Base-by-base conservation (phyloP, 2,797 vertebrate species). In the Brachyalestes nurse region DNA sequence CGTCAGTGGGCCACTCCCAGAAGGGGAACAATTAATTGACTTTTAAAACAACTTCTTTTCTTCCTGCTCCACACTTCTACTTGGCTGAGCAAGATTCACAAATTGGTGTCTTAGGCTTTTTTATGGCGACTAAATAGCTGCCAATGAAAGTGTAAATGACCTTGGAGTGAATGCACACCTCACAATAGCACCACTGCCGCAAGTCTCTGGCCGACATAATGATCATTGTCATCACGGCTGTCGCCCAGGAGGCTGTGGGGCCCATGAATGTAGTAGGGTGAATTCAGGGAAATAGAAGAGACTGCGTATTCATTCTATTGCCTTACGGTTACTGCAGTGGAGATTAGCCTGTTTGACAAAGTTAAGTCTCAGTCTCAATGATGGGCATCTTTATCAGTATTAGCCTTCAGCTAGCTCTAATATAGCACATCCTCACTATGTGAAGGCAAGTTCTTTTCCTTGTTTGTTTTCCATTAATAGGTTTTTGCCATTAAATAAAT, bases 111-210 rank as follows among this genome's bases (percentile, higher is more conserved):
- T 92, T 93, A 89, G 92, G 92, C 91, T 91, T 94, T 94, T 75
- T 94, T 91, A 91, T 88, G 88, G 88, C 88, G 83, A 92, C 88
- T 94, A 93, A 93, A 95, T 92, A 91, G 92, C 89, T 90, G 89
- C 90, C 91, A 94, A 88, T 93, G 92, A 95, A 95, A 94, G 92
- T 91, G 88, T 94, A 94, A 94, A 93, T 92, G 92, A 91, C 90
- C 87, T 73, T 69, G 86, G 47, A 84, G 79, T 93, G 92, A 95
- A 94, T 88, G 88, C 88, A 69, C 85, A 60, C 81, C 55, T 0
- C 70, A 93, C 91, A 96, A 92, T 91, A 86, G 87, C 80, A 88
- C 90, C 19, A 86, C 85, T 2, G 62, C 86, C 90, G 90, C 89
- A 86, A 69, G 88, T 88, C 91, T 89, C 86, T 45, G 74, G 88